A percentile compares a stretch with the other conserved stretches of the same genome.
phyloP scores from a whole-genome alignment of 2,113 vertebrate genomes.

The Polyodon spathula region DNA sequence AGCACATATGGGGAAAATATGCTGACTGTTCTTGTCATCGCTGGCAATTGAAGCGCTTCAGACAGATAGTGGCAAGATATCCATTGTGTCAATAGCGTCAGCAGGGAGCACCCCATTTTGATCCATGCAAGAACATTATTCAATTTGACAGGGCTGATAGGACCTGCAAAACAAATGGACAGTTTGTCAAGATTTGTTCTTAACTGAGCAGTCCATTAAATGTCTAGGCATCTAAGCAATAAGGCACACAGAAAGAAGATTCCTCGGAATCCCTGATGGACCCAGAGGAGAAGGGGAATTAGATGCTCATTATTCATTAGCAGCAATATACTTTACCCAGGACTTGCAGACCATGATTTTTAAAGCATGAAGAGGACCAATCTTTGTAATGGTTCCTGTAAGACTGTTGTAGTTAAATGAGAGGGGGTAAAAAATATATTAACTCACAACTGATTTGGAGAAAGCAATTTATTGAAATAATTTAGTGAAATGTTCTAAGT shows the following conservation, averaged over 20 bases:
- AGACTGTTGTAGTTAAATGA: too few species aligned
- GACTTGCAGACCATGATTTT: too few species aligned
- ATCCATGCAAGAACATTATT: not conserved
- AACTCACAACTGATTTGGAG: too few species aligned
- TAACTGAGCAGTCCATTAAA: constrained; percentile 1
- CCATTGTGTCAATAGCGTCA: not conserved
- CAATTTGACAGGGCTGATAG: constrained; percentile 10
- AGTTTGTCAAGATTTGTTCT: not conserved
- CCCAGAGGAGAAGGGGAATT: not conserved
- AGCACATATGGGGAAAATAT: too few species aligned
- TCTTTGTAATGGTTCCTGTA: too few species aligned
- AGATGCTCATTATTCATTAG: not conserved
- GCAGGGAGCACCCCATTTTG: not conserved
- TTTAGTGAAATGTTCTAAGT: too few species aligned
- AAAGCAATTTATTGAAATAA: too few species aligned
- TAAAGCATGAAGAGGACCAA: too few species aligned
- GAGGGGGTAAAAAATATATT: too few species aligned
- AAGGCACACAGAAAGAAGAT: not conserved
- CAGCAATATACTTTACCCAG: not conserved
- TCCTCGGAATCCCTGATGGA: not conserved
- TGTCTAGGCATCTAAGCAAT: not conserved
- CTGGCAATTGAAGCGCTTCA: too few species aligned
- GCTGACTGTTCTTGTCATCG: too few species aligned
- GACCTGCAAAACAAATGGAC: not conserved
- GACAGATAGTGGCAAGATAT: not conserved